Evolutionary conservation across 2,797 vertebrate species (phyloP), one percentile per base, ranked within the genome.

Genomic region (Cetoscarus ocellatus): DNA sequence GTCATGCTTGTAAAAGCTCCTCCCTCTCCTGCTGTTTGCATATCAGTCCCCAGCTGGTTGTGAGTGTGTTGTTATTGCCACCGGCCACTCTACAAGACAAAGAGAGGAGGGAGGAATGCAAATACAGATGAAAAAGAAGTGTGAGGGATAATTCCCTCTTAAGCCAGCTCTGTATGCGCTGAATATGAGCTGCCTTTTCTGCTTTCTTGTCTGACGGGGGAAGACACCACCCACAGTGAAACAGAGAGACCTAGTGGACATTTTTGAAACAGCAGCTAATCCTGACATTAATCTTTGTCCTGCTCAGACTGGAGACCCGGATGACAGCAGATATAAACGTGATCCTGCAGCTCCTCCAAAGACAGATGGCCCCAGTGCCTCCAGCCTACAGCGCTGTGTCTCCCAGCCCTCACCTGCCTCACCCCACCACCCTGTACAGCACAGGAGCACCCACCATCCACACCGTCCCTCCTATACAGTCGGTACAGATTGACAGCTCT

Each of bases 341-440:
- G 86, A 97, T 99, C 90, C 95, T 99, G 54, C 97, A 98, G 94
- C 95, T 99, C 69, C 96, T 99, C 61, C 97, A 97, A 88, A 95
- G 96, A 79, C 96, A 98, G 90, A 92, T 95, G 85, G 92, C 95
- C 44, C 96, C 95, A 15, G 96, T 97, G 64, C 96, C 96, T 0
- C 95, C 96, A 0, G 94, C 96, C 0, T 99, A 96, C 91, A 95
- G 96, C 48, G 93, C 94, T 2, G 94, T 96, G 91, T 96, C 95
- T 0, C 93, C 96, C 0, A 66, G 85, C 54, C 82, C 90, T 70
- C 71, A 91, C 58, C 90, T 91, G 5, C 54, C 67, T 67, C 72
- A 91, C 83, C 84, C 87, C 55, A 64, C 75, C 49, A 53, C 72
- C 1, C 72, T 91, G 48, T 90, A 84, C 70, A 53, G 69, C 69